Conservation (phyloP, 2,888 invertebrate genomes). For the Amorpha juglandis region DNA sequence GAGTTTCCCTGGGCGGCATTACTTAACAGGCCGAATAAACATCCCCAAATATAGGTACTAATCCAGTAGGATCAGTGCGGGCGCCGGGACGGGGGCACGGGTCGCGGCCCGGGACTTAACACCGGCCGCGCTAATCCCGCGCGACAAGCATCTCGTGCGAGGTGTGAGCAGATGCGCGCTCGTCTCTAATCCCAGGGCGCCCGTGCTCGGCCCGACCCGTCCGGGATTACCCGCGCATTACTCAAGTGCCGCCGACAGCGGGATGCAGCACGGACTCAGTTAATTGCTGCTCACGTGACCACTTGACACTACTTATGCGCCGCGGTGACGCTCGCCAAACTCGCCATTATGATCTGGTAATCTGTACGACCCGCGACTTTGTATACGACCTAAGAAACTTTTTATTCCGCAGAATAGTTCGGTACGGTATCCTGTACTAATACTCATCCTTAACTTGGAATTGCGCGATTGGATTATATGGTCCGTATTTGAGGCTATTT, state of each 20-base stretch:
- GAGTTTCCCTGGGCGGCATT: constrained; percentile 1
- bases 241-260: constrained; percentile 11
- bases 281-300: neutral
- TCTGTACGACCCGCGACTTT: no score
- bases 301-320: neutral
- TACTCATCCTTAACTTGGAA: no score
- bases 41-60: constrained; percentile 11
- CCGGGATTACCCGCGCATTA: constrained; percentile 18
- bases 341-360: no score
- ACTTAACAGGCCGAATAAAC: constrained; percentile 4
- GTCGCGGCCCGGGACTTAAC: constrained; percentile 36
- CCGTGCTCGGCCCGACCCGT: constrained; percentile 2
- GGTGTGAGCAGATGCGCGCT: constrained; percentile 12
- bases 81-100: neutral
- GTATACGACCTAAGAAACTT: no score
- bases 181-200: constrained; percentile 23
- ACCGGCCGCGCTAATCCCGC: constrained; percentile 34
- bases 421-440: no score
- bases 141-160: neutral
- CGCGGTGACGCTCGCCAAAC: neutral
- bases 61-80: constrained; percentile 10
- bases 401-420: no score
- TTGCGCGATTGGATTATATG: no score
- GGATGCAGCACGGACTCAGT: neutral
- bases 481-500: no score